phyloP scores from a whole-genome alignment of 2,113 vertebrate genomes.

The Oreocharis arfaki region DNA sequence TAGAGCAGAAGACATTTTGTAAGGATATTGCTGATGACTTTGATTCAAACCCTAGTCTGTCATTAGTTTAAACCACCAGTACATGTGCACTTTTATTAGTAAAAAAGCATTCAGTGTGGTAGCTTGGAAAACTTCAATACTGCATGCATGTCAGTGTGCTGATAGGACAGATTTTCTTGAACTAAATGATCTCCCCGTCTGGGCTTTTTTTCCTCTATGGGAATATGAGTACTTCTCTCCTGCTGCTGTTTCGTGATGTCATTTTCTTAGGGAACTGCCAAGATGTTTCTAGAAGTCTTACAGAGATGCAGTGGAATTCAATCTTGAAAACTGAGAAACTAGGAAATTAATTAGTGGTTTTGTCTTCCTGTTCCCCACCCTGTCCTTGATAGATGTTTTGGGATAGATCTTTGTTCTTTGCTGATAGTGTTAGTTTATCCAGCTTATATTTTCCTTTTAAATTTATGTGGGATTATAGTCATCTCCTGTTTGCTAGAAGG shows the following conservation, averaged over 20 bases:
- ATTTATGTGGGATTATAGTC: background rate
- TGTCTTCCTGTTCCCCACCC: background rate
- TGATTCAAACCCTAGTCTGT: background rate
- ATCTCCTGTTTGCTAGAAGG: background rate
- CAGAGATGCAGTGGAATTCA: background rate
- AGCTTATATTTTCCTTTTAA: background rate
- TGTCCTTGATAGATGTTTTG: background rate
- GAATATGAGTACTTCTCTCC: background rate
- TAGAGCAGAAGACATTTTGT: background rate
- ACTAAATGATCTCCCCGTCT: background rate
- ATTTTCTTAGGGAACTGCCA: background rate
- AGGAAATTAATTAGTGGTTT: background rate
- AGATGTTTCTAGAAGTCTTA: background rate
- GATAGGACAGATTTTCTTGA: background rate
- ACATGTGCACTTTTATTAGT: background rate
- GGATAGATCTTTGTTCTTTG: background rate
- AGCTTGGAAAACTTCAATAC: background rate
- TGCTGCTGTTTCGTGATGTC: background rate
- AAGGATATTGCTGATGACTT: background rate
- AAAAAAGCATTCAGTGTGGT: background rate
- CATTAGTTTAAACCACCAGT: background rate
- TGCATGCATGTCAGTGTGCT: background rate
- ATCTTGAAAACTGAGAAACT: background rate
- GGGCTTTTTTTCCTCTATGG: background rate
- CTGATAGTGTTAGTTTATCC: background rate